Conservation (phyloP, 2,888 invertebrate genomes). For the Antitype chi region DNA sequence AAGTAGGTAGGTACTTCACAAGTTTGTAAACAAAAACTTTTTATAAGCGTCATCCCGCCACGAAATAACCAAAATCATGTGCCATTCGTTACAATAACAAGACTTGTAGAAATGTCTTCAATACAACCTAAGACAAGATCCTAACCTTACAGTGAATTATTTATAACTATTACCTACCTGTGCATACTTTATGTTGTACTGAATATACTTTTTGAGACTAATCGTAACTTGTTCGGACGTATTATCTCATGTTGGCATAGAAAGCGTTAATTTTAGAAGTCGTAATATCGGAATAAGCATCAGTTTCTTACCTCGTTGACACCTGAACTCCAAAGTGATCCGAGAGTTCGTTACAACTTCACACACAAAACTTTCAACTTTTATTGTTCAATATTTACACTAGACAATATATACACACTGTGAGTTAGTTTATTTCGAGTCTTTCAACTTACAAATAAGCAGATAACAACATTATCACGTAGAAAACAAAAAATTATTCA, state of each 20-base stretch:
- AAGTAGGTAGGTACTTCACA: conserved; percentile 66
- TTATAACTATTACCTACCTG: conserved; percentile 86
- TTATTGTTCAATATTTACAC: conserved; percentile 78
- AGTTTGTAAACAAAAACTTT: conserved; percentile 77
- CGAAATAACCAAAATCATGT: conserved; percentile 45
- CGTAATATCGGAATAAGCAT: conserved; percentile 84
- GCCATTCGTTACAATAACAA: conserved; percentile 57
- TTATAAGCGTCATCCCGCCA: conserved; percentile 44
- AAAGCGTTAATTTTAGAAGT: conserved; percentile 82
- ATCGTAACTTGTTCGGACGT: conserved; percentile 65
- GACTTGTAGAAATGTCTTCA: conserved; percentile 67
- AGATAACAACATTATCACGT: conserved; percentile 84
- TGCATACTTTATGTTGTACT: conserved; percentile 67
- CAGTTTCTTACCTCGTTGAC: conserved; percentile 90
- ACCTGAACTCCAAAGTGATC: conserved; percentile 89
- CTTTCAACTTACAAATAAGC: conserved; percentile 84
- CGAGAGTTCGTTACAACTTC: conserved; percentile 89
- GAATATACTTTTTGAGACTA: conserved; percentile 66
- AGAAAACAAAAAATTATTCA: conserved; percentile 88
- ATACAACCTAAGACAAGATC: conserved; percentile 79
- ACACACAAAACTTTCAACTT: conserved; percentile 86
- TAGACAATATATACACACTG: conserved; percentile 78
- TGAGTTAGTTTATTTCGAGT: conserved; percentile 78
- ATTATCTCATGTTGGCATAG: conserved; percentile 70
- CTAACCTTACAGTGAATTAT: conserved; percentile 87